These are phyloP conservation scores for Osmoderma eremita DNA, from an alignment of 2,888 invertebrate genomes.

Conservation along the genomic window DNA sequence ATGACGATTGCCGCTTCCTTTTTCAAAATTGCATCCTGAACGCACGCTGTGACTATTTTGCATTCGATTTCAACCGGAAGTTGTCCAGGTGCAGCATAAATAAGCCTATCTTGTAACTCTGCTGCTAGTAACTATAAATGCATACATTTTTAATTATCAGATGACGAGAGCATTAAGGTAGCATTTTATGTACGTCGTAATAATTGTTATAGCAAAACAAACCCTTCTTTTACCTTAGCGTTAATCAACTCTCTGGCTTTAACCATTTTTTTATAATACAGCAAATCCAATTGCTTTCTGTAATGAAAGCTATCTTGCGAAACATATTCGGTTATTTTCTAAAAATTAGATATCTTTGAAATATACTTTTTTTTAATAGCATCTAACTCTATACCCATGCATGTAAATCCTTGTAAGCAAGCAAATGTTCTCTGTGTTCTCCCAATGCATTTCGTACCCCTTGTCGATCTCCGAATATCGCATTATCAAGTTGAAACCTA, in stretches of 20 bases:
- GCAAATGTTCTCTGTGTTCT: slow-evolving; percentile 68
- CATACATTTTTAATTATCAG: neutral
- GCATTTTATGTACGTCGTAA: too few relatives aligned
- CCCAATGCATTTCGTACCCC: slow-evolving; percentile 65
- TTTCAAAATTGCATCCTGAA: slow-evolving; percentile 72
- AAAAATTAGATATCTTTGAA: slow-evolving; percentile 49
- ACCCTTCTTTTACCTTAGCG: slow-evolving; percentile 65
- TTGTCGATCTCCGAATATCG: slow-evolving; percentile 70
- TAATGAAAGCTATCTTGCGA: slow-evolving; percentile 72
- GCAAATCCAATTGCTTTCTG: slow-evolving; percentile 71
- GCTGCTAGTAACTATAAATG: slow-evolving; percentile 65
- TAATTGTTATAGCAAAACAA: too few relatives aligned
- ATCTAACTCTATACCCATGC: slow-evolving; percentile 55
- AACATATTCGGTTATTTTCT: slow-evolving; percentile 71
- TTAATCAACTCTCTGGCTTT: slow-evolving; percentile 70
- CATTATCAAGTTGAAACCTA: slow-evolving; percentile 69
- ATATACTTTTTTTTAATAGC: neutral
- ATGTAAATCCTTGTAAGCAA: slow-evolving; percentile 66
- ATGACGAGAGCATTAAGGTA: too few relatives aligned
- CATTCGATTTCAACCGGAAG: slow-evolving; percentile 66
- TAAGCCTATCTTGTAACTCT: slow-evolving; percentile 66
- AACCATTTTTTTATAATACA: slow-evolving; percentile 69
- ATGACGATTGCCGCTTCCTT: slow-evolving; percentile 73
- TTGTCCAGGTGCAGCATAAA: slow-evolving; percentile 65
- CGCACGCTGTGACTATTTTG: slow-evolving; percentile 70